Base-by-base conservation (phyloP, 1,140 invertebrate species). In the Bombus haemorrhoidalis region DNA sequence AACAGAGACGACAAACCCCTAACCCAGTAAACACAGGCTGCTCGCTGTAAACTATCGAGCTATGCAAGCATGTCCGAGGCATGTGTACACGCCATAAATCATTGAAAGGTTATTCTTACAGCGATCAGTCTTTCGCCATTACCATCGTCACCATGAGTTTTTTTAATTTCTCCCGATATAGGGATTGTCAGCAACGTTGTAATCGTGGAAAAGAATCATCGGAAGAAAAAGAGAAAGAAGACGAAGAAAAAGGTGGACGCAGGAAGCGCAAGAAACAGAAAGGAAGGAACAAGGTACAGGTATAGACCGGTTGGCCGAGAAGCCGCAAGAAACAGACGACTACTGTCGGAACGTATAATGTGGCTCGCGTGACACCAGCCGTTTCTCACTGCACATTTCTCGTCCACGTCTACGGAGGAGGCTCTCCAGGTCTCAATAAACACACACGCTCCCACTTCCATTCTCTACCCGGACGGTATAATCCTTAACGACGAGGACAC, bases 401-500 rank as follows among this genome's bases (percentile, higher is more conserved):
- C 79, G 12, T 66, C 39, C 15, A 43, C 32, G 5, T 74, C 41
- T 25, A 18, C 8, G 41, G 37, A 59, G 39, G 64, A 47, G 62
- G n/a, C 86, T 77, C 66, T 37, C 43, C 41, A 57, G 69, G 69
- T 64, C 43, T 47, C 57, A 3, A 76, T 76, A 76, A 57, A 76
- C 72, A 77, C 28, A n/a, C 34, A 69, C 68, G 28, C 66, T 81
- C 69, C 71, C 37, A 73, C 74, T 85, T 69, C 75, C 69, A 32
- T 75, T 82, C 76, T 77, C 57, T 15, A 53, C 32, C 69, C 71
- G 68, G 82, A 72, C 69, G 62, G 74, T 68, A 75, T 73, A 87
- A 90, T 86, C 89, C 88, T 90, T 90, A 84, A 80, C 86, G 89
- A 90, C 89, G 86, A 90, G 86, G 89, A 88, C 79, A 88, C 89